These are phyloP conservation scores for Patiria miniata DNA, from an alignment of 35 echinoderm and acorn worm species.

Conservation along the genomic window DNA sequence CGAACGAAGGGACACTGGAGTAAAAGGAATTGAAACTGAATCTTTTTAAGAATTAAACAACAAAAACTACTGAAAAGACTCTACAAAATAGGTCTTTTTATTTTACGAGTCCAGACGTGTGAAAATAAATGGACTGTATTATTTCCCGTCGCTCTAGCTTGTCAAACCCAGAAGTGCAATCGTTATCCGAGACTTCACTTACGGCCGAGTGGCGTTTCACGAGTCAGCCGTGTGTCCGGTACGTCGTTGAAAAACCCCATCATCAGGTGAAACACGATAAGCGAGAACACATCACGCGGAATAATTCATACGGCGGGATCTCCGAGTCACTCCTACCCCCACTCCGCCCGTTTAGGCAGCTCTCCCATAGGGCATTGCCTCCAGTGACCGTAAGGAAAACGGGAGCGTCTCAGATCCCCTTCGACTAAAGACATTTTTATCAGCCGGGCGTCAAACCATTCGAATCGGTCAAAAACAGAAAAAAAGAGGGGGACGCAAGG, in stretches of 20 bases:
- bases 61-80: no score
- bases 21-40: no score
- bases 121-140: background rate
- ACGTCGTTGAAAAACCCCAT: background rate
- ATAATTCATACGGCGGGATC: constrained; percentile 9
- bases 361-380: background rate
- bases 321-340: background rate
- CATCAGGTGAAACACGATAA: constrained; percentile 23
- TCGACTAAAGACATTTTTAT: background rate
- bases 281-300: background rate
- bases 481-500: background rate
- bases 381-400: background rate
- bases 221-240: background rate
- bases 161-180: background rate
- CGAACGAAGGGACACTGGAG: no score
- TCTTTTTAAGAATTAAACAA: no score
- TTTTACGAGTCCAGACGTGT: background rate
- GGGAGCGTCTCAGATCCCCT: background rate
- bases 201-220: background rate
- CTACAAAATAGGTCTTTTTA: background rate
- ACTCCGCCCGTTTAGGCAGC: background rate
- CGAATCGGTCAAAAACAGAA: background rate
- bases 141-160: background rate
- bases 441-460: background rate
- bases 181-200: background rate